These are phyloP conservation scores for Proales similis DNA, from an alignment of 1,140 invertebrate genomes.

Conservation along the genomic window DNA sequence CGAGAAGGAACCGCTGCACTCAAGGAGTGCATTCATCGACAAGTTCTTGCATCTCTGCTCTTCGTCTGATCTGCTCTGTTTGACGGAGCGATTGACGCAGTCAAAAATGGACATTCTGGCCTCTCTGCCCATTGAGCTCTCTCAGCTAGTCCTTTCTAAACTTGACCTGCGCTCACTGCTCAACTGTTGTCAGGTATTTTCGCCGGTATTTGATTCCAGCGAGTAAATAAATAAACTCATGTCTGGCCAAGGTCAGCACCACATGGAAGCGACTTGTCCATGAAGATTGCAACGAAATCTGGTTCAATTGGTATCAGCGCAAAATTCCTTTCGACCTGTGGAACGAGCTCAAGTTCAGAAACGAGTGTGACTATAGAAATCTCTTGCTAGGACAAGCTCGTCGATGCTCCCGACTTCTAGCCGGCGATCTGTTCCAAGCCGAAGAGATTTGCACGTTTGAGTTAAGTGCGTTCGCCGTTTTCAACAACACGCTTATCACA, in stretches of 20 bases:
- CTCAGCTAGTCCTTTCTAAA: conserved; percentile 6
- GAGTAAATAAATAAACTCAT: background rate
- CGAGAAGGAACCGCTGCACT: no score
- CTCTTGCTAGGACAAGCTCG: no score
- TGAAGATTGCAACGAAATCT: background rate
- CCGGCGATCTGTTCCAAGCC: no score
- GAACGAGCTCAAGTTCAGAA: conserved; percentile 15
- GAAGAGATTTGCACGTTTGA: no score
- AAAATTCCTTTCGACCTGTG: conserved; percentile 5
- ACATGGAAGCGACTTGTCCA: background rate
- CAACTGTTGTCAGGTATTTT: conserved; percentile 17
- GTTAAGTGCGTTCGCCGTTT: conserved; percentile 14
- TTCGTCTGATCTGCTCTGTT: background rate
- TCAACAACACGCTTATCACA: conserved; percentile 11
- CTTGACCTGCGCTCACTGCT: conserved; percentile 15
- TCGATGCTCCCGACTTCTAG: no score
- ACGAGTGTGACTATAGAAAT: no score
- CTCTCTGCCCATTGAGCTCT: conserved; percentile 7
- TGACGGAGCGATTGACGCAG: background rate
- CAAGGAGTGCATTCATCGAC: no score
- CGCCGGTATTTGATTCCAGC: background rate
- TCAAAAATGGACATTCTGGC: conserved; percentile 21
- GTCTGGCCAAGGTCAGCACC: background rate
- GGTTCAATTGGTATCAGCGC: background rate
- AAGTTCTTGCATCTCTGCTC: conserved; percentile 1